These are phyloP conservation scores for Eristalis arbustorum DNA, from an alignment of 2,888 invertebrate species.

Conservation along the genomic window DNA sequence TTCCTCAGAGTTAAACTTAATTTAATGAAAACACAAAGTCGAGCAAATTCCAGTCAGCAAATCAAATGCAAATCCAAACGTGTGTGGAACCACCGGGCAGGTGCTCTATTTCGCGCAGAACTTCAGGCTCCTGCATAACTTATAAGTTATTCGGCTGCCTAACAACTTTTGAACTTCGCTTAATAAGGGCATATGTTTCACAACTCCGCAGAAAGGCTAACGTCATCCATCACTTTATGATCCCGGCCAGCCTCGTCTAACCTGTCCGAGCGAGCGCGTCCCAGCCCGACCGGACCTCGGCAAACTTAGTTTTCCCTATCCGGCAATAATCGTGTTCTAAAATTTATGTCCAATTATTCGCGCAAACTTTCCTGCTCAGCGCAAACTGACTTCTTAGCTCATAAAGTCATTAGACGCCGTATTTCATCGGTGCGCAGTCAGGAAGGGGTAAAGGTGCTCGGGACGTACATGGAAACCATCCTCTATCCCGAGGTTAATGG, in stretches of 20 bases:
- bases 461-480: slow-evolving; percentile 9
- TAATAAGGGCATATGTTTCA: not conserved
- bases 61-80: too few relatives aligned
- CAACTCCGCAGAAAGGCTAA: not conserved
- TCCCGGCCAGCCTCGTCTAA: not conserved
- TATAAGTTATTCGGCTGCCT: not conserved
- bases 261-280: not conserved
- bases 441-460: not conserved
- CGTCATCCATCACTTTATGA: not conserved
- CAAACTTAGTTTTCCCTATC: not conserved
- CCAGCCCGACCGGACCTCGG: not conserved
- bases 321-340: slow-evolving; percentile 9
- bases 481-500: slow-evolving; percentile 15
- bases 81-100: not conserved
- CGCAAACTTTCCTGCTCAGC: not conserved
- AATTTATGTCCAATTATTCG: slow-evolving; percentile 23
- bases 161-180: not conserved
- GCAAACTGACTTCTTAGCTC: slow-evolving; percentile 4
- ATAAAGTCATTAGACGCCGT: slow-evolving; percentile 5
- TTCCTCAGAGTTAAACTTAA: too few relatives aligned
- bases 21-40: too few relatives aligned
- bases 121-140: not conserved
- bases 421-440: slow-evolving; percentile 7
- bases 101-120: not conserved
- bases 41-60: too few relatives aligned